phyloP scores from a whole-genome alignment of 2,113 vertebrate species.

The Epinephelus fuscoguttatus region DNA sequence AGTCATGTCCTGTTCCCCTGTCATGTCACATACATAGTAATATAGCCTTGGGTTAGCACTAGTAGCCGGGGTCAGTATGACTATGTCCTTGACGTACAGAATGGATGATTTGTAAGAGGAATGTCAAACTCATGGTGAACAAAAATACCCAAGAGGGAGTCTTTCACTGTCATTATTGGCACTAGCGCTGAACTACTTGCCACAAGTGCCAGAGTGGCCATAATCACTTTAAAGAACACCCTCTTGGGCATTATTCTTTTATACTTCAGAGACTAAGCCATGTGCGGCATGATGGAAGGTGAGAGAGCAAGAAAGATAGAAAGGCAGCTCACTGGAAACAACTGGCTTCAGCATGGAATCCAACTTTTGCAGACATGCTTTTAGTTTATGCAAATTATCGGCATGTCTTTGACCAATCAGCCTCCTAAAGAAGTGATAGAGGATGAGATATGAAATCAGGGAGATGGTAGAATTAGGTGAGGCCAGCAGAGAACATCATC shows the following conservation, averaged over 20 bases:
- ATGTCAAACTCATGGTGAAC: slow-evolving; percentile 21
- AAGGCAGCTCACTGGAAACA: background rate
- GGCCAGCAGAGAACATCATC: no score
- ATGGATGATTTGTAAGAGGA: slow-evolving; percentile 24
- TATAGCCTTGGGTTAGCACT: background rate
- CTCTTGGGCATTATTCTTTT: background rate
- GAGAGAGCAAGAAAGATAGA: background rate
- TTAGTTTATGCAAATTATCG: background rate
- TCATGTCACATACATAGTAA: slow-evolving; percentile 2
- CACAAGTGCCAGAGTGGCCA: background rate
- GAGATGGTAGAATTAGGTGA: no score
- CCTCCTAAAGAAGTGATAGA: slow-evolving; percentile 23
- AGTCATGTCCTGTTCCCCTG: background rate
- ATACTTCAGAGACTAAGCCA: background rate
- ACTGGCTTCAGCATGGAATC: background rate
- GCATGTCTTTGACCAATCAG: slow-evolving; percentile 4
- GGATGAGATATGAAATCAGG: slow-evolving; percentile 5
- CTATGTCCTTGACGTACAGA: slow-evolving; percentile 3
- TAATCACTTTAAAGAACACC: slow-evolving; percentile 20
- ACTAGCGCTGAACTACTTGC: background rate
- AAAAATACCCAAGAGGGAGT: slow-evolving; percentile 10
- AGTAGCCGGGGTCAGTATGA: background rate
- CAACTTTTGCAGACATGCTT: background rate
- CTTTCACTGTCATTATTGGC: slow-evolving; percentile 16
- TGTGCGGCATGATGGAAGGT: background rate